Evolutionary conservation across 2,797 vertebrate species (phyloP).

Genomic region (Natrix natrix): DNA sequence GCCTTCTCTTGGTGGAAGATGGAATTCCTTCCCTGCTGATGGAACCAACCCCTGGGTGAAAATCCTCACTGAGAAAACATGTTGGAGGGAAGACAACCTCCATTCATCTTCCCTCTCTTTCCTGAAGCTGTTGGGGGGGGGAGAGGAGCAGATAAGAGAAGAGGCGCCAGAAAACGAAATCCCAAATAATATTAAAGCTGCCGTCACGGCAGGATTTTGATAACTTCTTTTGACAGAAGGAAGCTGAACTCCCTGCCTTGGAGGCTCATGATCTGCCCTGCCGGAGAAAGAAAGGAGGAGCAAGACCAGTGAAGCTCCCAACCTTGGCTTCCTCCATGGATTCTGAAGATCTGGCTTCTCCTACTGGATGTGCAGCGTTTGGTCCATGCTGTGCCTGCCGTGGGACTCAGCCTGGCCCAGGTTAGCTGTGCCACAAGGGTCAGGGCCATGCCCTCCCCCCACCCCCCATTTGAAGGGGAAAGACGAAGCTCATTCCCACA

Average conservation of each 20-base stretch:
- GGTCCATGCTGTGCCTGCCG: background rate
- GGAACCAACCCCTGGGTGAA: background rate
- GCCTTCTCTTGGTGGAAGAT: background rate
- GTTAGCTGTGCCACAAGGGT: background rate
- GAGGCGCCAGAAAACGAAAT: background rate
- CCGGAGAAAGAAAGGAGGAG: background rate
- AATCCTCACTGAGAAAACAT: conserved; percentile 2
- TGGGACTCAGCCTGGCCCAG: background rate
- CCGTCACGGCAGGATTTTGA: background rate
- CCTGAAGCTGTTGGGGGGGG: background rate
- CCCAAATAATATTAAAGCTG: background rate
- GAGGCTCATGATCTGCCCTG: background rate
- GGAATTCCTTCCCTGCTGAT: conserved; percentile 34
- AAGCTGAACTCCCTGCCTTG: background rate
- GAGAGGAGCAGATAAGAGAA: background rate
- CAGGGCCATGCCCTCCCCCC: background rate
- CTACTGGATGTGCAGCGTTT: background rate
- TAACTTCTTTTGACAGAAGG: background rate
- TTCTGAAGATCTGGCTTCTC: background rate
- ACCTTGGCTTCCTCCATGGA: background rate
- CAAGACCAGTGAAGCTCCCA: background rate
- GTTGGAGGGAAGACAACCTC: conserved; percentile 20
- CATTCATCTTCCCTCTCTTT: conserved; percentile 1
- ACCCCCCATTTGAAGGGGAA: background rate
- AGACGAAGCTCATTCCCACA: background rate